Evolutionary conservation across 1,140 invertebrate species (phyloP).

Genomic region (Portunus trituberculatus): DNA sequence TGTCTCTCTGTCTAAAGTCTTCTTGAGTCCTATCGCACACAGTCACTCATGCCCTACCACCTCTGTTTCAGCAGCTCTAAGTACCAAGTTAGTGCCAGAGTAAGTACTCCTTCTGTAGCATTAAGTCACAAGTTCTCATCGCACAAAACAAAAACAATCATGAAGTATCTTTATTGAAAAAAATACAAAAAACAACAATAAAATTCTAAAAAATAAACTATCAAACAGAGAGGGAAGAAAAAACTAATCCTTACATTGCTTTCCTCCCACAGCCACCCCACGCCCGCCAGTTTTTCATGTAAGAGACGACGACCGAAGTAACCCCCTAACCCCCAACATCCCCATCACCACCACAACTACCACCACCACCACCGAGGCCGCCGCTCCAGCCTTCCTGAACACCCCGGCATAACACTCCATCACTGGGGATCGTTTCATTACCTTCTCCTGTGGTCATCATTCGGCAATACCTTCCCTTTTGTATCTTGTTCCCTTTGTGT

Average conservation of each 20-base stretch:
- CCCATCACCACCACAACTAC: neutral
- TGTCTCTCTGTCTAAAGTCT: too few species aligned
- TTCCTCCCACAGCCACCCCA: neutral
- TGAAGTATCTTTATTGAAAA: too few species aligned
- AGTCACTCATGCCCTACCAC: constrained; percentile 38
- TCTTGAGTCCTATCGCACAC: neutral
- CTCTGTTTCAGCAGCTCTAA: constrained; percentile 69
- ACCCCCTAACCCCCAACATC: neutral
- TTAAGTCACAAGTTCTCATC: neutral
- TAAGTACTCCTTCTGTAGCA: constrained; percentile 39
- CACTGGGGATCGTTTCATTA: too few species aligned
- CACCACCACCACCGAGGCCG: neutral
- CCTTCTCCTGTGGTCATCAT: too few species aligned
- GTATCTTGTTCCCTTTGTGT: constrained; percentile 13
- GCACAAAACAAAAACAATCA: too few species aligned
- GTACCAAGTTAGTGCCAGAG: constrained; percentile 63
- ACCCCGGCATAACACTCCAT: neutral
- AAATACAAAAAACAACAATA: too few species aligned
- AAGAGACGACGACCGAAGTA: constrained; percentile 13
- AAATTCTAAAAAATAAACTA: too few species aligned
- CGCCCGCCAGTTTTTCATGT: constrained; percentile 32
- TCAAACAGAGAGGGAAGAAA: too few species aligned
- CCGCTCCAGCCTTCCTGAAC: constrained; percentile 29
- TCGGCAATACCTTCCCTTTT: constrained; percentile 19
- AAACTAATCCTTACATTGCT: too few species aligned